A percentile compares a stretch with the other conserved stretches of the same genome.
phyloP scores from a whole-genome alignment of 2,113 vertebrate genomes.

The Oncorhynchus tshawytscha region DNA sequence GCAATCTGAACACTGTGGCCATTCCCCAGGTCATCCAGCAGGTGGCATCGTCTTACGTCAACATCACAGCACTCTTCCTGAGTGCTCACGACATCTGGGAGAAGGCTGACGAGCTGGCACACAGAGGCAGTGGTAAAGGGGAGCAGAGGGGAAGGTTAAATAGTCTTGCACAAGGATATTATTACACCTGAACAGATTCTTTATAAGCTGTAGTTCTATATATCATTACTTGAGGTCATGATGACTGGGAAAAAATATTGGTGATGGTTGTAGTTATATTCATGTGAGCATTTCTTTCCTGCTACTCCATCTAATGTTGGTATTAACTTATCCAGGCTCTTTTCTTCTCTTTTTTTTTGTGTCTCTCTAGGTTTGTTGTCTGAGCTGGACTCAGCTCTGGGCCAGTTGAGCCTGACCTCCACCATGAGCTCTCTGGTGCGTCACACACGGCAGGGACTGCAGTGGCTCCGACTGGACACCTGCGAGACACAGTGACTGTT shows the following conservation, averaged over 20 bases:
- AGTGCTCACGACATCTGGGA: conserved; percentile 89
- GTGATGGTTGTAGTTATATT: not conserved
- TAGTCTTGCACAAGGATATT: not conserved
- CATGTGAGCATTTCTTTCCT: too few relatives aligned
- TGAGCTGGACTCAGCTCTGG: conserved; percentile 76
- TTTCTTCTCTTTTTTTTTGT: not conserved
- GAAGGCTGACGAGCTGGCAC: conserved; percentile 80
- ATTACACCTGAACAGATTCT: not conserved
- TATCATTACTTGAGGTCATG: not conserved
- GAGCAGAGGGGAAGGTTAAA: not conserved
- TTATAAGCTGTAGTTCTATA: not conserved
- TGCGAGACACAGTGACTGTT: conserved; percentile 66
- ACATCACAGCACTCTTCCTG: conserved; percentile 86
- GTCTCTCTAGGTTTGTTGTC: conserved; percentile 79
- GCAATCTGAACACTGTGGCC: conserved; percentile 54
- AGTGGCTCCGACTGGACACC: conserved; percentile 82
- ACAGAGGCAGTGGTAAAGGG: conserved; percentile 80
- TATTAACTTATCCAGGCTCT: too few relatives aligned
- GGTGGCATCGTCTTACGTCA: conserved; percentile 85
- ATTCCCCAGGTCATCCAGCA: conserved; percentile 81
- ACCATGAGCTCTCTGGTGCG: conserved; percentile 81
- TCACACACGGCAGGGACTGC: conserved; percentile 83
- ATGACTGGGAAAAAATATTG: not conserved
- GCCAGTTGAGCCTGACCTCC: conserved; percentile 80
- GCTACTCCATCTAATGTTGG: too few relatives aligned